Conservation (phyloP, 2,888 invertebrate genomes). For the Petrolisthes cinctipes region DNA sequence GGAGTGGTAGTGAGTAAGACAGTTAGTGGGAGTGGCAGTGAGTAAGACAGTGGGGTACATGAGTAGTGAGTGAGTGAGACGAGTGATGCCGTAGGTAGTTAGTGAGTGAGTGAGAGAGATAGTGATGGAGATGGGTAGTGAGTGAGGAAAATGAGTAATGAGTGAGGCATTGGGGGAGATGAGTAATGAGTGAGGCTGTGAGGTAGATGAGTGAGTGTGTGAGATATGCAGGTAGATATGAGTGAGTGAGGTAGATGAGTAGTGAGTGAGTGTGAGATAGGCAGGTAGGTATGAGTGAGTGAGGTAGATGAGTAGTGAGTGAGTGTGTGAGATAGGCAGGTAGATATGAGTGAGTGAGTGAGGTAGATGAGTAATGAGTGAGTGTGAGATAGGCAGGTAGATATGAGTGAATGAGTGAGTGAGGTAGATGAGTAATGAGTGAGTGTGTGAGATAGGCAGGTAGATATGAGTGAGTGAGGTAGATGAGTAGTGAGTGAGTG, state of each 20-base stretch:
- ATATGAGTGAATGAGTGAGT: background rate
- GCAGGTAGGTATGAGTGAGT: too few species aligned
- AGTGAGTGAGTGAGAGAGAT: slow-evolving; percentile 16
- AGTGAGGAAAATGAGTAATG: background rate
- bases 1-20: background rate
- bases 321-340: background rate
- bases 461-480: background rate
- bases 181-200: background rate
- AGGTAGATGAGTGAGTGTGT: background rate
- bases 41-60: background rate
- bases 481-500: background rate
- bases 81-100: background rate
- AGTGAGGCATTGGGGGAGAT: background rate
- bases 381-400: background rate
- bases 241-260: background rate
- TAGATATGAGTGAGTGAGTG: background rate
- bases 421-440: too few species aligned
- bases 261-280: background rate
- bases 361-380: background rate
- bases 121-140: background rate
- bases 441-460: background rate
- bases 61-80: background rate
- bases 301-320: background rate
- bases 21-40: background rate
- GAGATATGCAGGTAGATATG: background rate